Conservation (phyloP, 2,113 vertebrate genomes). For the Rhynchomys soricoides region DNA sequence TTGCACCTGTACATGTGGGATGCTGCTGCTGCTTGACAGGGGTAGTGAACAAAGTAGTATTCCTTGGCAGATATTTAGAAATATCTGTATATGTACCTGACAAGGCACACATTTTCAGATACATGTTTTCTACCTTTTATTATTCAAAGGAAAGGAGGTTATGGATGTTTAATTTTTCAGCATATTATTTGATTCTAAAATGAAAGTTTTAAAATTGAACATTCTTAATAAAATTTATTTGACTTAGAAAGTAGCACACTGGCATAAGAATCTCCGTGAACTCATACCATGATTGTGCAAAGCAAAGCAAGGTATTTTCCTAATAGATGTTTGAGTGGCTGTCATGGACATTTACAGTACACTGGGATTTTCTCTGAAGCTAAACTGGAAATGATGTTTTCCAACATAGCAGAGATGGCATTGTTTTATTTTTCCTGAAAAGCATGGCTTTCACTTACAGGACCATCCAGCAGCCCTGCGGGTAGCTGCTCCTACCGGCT, state of each 20-base stretch:
- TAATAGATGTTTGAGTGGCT: not conserved
- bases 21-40: not conserved
- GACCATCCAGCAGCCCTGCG: not conserved
- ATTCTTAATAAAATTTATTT: slow-evolving; percentile 11
- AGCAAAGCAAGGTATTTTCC: slow-evolving; percentile 22
- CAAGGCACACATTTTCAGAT: not conserved
- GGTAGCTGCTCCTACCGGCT: not conserved
- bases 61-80: slow-evolving; percentile 27
- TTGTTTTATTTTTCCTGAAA: not conserved
- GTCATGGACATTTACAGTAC: not conserved
- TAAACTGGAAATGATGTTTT: slow-evolving; percentile 53
- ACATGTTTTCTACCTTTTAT: slow-evolving; percentile 19
- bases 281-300: not conserved
- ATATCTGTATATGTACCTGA: not conserved
- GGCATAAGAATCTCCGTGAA: not conserved
- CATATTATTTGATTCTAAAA: not conserved
- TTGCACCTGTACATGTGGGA: not conserved
- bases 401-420: not conserved
- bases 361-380: not conserved
- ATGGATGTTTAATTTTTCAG: not conserved
- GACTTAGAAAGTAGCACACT: not conserved
- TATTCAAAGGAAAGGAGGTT: slow-evolving; percentile 31
- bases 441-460: not conserved
- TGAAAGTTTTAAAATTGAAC: not conserved
- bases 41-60: not conserved